Base-by-base conservation (phyloP, 2,797 vertebrate species). In the Periparus ater region DNA sequence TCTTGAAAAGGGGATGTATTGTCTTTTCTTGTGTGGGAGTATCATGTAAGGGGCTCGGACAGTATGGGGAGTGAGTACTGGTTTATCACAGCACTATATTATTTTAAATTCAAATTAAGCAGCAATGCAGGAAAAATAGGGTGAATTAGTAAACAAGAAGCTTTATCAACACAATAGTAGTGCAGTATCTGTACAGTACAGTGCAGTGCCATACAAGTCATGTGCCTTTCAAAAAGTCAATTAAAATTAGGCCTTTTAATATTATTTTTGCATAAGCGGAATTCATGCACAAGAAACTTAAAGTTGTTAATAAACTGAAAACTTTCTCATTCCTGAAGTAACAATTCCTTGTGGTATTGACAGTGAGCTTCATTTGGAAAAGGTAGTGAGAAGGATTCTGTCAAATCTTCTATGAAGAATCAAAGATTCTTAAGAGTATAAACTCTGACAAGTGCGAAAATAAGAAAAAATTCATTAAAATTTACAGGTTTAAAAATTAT, bases 271-370 rank as follows among this genome's bases (percentile, higher is more conserved):
- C 6, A 10, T 20, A 32, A 23, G 13, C 44, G 18, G 8, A 58
- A 74, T 83, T 68, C 0, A 30, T 62, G 13, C 1, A 62, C 12
- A 62, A 44, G 26, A 53, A 38, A 11, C 16, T 29, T 34, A 17
- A 18, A 26, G 4, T 34, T 63, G 5, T 20, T 66, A 58, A 85
- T 27, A 54, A 88, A 47, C 8, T 25, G 11, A 74, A 88, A 66
- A 36, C 4, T 18, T 17, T 25, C 26, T 45, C 6, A 18, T 51
- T n/a, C 16, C 22, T 26, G 29, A 63, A 78, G 22, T 32, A 55
- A 7, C 6, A 42, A 16, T 48, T 29, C 18, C 13, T 44, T 1
- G 1, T 29, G 17, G 2, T 45, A 36, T 2, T 40, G 10, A 40
- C 9, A 15, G 8, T 20, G 15, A 34, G 3, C 44, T 72, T 45